A percentile compares a stretch with the other conserved stretches of the same genome.
phyloP scores from a whole-genome alignment of 2,113 vertebrate genomes.

The Paradisaea rubra region DNA sequence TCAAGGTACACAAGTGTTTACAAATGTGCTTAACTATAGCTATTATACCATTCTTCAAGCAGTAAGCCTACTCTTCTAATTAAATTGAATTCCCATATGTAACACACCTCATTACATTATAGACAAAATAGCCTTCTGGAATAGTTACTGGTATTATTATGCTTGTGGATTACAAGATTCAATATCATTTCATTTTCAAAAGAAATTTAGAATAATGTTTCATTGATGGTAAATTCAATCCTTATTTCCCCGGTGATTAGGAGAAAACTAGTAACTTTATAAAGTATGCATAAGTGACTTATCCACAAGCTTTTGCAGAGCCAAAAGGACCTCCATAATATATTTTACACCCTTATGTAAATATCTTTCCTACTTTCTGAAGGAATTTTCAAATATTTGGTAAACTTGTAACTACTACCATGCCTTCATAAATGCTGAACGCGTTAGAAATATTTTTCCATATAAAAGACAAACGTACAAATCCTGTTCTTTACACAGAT shows the following conservation, averaged over 20 bases:
- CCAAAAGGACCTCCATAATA: background rate
- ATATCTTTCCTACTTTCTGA: background rate
- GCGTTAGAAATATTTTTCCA: background rate
- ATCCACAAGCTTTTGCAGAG: background rate
- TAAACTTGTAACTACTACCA: background rate
- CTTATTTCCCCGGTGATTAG: slow-evolving; percentile 29
- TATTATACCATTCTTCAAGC: slow-evolving; percentile 24
- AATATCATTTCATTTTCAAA: slow-evolving; percentile 41
- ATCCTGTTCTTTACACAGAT: background rate
- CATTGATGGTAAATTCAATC: slow-evolving; percentile 16
- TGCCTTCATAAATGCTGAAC: background rate
- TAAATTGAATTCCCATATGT: slow-evolving; percentile 46
- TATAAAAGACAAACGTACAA: background rate
- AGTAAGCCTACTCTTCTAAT: slow-evolving; percentile 29
- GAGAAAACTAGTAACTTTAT: background rate
- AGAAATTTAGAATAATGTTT: slow-evolving; percentile 30
- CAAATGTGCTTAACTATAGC: slow-evolving; percentile 30
- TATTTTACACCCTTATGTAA: background rate
- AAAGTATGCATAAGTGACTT: background rate
- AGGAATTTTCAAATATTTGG: background rate
- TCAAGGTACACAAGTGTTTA: slow-evolving; percentile 43
- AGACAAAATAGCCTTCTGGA: slow-evolving; percentile 47
- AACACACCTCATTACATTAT: slow-evolving; percentile 35
- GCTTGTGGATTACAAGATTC: background rate
- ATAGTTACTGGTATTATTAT: slow-evolving; percentile 18